phyloP scores from a whole-genome alignment of 2,888 invertebrate genomes.

The Plemyria rubiginata region DNA sequence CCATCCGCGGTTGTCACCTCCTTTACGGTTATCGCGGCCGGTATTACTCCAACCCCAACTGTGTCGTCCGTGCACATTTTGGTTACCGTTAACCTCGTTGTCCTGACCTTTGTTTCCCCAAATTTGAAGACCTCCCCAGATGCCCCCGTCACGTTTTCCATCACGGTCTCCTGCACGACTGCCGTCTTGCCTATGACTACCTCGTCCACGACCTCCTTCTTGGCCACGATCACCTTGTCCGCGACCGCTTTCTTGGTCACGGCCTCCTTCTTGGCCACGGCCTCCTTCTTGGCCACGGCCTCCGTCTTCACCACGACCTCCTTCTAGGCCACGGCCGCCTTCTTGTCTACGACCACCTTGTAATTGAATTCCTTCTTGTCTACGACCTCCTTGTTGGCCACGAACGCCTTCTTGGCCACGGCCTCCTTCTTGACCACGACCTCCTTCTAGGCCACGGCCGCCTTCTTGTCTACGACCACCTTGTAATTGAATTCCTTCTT shows the following conservation, averaged over 20 bases:
- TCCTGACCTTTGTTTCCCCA: slow-evolving; percentile 17
- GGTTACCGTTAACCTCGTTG: not conserved
- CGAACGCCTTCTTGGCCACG: not conserved
- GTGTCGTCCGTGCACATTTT: slow-evolving; percentile 5
- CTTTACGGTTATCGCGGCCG: slow-evolving; percentile 20
- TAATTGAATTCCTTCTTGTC: too few relatives aligned
- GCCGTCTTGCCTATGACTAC: not conserved
- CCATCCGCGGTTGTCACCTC: slow-evolving; percentile 15
- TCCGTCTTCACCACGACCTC: not conserved
- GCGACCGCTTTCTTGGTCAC: slow-evolving; percentile 7
- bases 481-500: too few relatives aligned
- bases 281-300: slow-evolving; percentile 7
- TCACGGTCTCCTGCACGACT: not conserved
- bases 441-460: not conserved
- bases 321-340: not conserved
- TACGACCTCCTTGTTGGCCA: too few relatives aligned
- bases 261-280: slow-evolving; percentile 1
- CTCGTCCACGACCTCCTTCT: slow-evolving; percentile 5
- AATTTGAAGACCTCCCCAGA: slow-evolving; percentile 21
- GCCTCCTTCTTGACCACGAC: slow-evolving; percentile 6
- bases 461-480: slow-evolving; percentile 1
- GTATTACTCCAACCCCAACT: slow-evolving; percentile 29
- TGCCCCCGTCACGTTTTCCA: slow-evolving; percentile 11
- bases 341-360: slow-evolving; percentile 3
- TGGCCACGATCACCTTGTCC: slow-evolving; percentile 7